Evolutionary conservation across 2,113 vertebrate genomes (phyloP), one percentile per base, ranked within the genome.

Genomic region (Poeciliopsis occidentalis): DNA sequence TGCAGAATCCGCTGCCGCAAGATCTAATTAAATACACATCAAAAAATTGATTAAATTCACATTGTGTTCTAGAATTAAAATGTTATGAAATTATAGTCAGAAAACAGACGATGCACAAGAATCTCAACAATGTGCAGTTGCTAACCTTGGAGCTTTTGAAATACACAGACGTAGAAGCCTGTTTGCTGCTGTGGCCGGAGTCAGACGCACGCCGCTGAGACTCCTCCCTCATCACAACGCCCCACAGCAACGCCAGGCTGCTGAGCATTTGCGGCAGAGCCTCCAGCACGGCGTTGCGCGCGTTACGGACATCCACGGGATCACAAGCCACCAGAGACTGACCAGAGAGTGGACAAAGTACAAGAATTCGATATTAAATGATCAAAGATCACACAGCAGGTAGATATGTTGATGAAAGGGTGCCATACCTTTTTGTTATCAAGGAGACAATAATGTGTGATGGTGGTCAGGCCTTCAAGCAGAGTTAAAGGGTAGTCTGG

Each of bases 401-500:
- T 39, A 12, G 8, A 60, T 57, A 57, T 65, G 4, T 62, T 4
- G 71, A 22, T 31, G 12, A 11, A 57, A 24, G 19, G 5, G 3
- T 67, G 74, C 30, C 84, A 69, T 82, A 99, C 98, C 95, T 95
- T 97, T 91, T 95, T 98, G 71, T 96, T 95, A 81, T 98, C 97
- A 89, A 99, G 85, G 39, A 99, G 95, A 90, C 97, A 99, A 74
- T 96, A 97, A 84, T 99, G 98, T 76, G 96, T 93, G 24, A 99
- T 97, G 61, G 95, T 95, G 62, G 96, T 98, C 67, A 99, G 94
- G 12, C 98, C 98, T 93, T 99, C 98, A 64, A 99, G 80, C 26
- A 99, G 95, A 27, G 97, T 99, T 32, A 99, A 92, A 19, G 96
- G 96, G 73, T 99, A 99, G 91, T 99, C 98, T 26, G 98, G 98